These are phyloP conservation scores for Watsonalla binaria DNA, from an alignment of 2,888 invertebrate genomes.

Conservation along the genomic window DNA sequence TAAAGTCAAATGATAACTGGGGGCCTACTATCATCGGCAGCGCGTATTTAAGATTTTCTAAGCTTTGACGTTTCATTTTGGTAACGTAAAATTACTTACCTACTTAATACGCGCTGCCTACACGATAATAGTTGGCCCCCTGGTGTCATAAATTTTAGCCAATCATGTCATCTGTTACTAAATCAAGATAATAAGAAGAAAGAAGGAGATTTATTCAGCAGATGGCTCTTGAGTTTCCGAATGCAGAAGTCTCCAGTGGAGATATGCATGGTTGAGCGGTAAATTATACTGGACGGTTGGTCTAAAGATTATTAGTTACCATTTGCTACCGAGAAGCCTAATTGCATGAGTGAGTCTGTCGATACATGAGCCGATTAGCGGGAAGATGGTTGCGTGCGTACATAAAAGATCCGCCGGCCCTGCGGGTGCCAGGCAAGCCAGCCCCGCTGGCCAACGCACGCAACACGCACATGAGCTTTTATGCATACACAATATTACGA, in stretches of 20 bases:
- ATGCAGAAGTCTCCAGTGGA: constrained; percentile 1
- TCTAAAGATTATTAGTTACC: constrained; percentile 36
- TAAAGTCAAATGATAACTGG: too few relatives aligned
- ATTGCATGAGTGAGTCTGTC: constrained; percentile 55
- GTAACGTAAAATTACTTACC: too few relatives aligned
- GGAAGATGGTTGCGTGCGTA: constrained; percentile 63
- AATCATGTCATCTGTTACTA: too few relatives aligned
- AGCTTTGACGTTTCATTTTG: too few relatives aligned
- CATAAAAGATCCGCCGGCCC: constrained; percentile 43
- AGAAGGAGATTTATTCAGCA: too few relatives aligned
- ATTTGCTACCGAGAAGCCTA: constrained; percentile 61
- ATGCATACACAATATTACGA: constrained; percentile 14
- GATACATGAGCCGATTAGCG: constrained; percentile 64
- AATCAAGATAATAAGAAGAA: too few relatives aligned
- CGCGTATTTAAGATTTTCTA: too few relatives aligned
- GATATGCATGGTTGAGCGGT: constrained; percentile 3
- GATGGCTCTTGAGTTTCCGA: neutral
- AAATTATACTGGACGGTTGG: constrained; percentile 9
- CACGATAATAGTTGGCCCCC: too few relatives aligned
- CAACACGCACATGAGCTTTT: constrained; percentile 50
- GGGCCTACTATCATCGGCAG: too few relatives aligned
- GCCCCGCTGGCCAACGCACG: constrained; percentile 36
- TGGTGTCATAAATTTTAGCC: too few relatives aligned
- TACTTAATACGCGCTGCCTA: too few relatives aligned
- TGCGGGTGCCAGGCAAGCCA: constrained; percentile 26